phyloP scores from a whole-genome alignment of 2,797 vertebrate species.

The Zenarchopterus dispar region DNA sequence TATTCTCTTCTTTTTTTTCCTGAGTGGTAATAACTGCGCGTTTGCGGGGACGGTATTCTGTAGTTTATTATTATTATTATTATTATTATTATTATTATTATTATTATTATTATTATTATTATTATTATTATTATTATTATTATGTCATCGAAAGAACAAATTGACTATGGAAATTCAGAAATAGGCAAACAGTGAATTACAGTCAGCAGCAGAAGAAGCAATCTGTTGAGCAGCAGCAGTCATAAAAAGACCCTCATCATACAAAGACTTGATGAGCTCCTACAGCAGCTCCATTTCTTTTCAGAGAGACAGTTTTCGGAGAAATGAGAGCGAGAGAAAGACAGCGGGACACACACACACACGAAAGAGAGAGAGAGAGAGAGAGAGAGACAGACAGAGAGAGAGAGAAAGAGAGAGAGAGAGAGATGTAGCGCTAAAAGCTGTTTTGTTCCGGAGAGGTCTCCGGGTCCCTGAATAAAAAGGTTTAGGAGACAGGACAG shows the following conservation, averaged over 20 bases:
- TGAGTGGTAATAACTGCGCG: constrained; percentile 36
- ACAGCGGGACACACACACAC: background rate
- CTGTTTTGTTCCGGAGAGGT: constrained; percentile 80
- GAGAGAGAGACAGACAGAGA: background rate
- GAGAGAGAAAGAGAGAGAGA: constrained; percentile 19
- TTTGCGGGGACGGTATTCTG: constrained; percentile 6
- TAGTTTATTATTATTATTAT: background rate
- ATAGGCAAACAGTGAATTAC: constrained; percentile 21
- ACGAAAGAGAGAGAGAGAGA: constrained; percentile 47
- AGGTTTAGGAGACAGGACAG: constrained; percentile 74
- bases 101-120: constrained; percentile 10
- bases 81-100: constrained; percentile 7
- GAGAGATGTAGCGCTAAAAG: constrained; percentile 70
- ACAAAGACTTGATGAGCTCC: constrained; percentile 73
- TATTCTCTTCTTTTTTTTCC: constrained; percentile 26
- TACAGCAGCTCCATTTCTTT: constrained; percentile 59
- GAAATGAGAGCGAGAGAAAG: constrained; percentile 40
- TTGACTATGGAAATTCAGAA: background rate
- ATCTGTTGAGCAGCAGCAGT: constrained; percentile 49
- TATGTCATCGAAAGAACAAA: constrained; percentile 4
- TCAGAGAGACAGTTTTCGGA: constrained; percentile 47
- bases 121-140: constrained; percentile 2
- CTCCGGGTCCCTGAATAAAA: constrained; percentile 78
- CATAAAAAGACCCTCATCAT: constrained; percentile 62
- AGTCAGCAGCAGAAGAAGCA: constrained; percentile 31